These are phyloP conservation scores for Platycnemis pennipes DNA, from an alignment of 2,888 invertebrate genomes.

Conservation along the genomic window DNA sequence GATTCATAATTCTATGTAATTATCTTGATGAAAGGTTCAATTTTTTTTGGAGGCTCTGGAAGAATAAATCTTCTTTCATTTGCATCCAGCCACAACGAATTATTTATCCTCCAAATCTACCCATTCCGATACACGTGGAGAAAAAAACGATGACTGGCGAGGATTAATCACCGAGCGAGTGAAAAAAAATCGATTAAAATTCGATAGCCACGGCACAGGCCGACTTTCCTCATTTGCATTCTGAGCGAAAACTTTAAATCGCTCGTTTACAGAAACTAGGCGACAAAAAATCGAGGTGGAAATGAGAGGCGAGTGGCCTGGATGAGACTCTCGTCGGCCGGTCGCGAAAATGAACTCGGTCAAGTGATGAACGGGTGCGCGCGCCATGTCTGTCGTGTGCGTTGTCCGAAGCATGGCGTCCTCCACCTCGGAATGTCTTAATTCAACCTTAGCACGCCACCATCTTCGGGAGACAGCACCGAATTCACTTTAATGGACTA, in stretches of 20 bases:
- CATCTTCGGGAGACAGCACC: too few relatives aligned
- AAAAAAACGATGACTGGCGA: background rate
- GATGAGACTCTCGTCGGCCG: background rate
- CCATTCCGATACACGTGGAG: background rate
- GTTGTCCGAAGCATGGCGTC: background rate
- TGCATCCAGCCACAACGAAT: background rate
- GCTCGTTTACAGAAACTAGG: background rate
- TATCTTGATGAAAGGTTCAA: background rate
- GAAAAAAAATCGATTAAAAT: conserved; percentile 5
- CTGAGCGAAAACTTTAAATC: background rate
- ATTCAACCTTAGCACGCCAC: too few relatives aligned
- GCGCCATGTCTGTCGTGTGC: background rate
- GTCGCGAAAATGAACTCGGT: background rate
- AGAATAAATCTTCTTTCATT: background rate
- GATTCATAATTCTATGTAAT: background rate
- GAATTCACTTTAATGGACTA: too few relatives aligned
- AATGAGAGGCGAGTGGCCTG: background rate
- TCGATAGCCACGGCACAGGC: background rate
- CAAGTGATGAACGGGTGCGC: background rate
- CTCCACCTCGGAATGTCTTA: too few relatives aligned
- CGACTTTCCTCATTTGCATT: background rate
- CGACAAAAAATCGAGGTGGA: background rate
- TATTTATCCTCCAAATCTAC: background rate
- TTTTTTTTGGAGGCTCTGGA: background rate
- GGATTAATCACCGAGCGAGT: background rate